Conservation (phyloP, 2,113 vertebrate genomes). For the Paramormyrops kingsleyae region DNA sequence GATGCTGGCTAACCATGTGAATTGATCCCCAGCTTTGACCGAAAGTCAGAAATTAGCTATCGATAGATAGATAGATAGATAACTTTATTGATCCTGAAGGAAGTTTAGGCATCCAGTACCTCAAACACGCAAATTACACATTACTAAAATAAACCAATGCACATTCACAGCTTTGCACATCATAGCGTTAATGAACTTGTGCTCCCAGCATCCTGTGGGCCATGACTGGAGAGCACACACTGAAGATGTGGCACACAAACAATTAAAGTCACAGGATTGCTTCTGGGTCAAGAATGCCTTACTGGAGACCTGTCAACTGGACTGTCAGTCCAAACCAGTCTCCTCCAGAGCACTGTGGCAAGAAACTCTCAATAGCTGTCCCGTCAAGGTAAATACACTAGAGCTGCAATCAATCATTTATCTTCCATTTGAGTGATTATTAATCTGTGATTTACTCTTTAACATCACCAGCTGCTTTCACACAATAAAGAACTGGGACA, state of each 20-base stretch:
- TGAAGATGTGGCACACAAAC: neutral
- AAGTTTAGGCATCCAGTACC: neutral
- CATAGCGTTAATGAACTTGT: neutral
- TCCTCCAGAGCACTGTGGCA: neutral
- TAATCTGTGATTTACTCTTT: conserved; percentile 13
- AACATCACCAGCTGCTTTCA: neutral
- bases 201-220: neutral
- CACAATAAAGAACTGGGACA: neutral
- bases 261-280: neutral
- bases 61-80: neutral
- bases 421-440: neutral
- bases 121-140: neutral
- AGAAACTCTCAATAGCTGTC: neutral
- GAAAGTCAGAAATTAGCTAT: neutral
- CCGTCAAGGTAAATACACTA: neutral
- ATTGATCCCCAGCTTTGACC: neutral
- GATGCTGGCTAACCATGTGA: neutral
- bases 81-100: neutral
- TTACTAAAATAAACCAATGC: neutral
- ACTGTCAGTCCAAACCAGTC: neutral
- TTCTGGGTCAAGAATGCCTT: neutral
- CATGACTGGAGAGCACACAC: neutral
- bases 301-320: neutral
- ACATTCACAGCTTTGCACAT: neutral
- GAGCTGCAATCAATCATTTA: conserved; percentile 15